Percentiles rank a stretch among this genome's conserved stretches.
phyloP scores from a whole-genome alignment of 2,888 invertebrate genomes.

The Parnassius mnemosyne region DNA sequence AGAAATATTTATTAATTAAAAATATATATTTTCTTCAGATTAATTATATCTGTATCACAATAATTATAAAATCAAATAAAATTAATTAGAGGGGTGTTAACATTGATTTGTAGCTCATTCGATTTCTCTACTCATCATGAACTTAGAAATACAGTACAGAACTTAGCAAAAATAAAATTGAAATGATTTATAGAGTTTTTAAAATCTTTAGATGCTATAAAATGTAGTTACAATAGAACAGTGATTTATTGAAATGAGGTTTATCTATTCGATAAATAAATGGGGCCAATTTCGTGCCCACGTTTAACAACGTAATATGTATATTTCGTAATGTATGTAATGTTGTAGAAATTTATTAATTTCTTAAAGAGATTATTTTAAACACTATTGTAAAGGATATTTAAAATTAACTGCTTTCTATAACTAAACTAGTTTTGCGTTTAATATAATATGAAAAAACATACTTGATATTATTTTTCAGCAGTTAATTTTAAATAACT shows the following conservation, averaged over 20 bases:
- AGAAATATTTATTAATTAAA: constrained; percentile 10
- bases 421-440: neutral
- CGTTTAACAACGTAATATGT: constrained; percentile 8
- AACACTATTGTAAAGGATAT: constrained; percentile 9
- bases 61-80: neutral
- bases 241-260: constrained; percentile 15
- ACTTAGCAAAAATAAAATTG: constrained; percentile 2
- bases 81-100: constrained; percentile 19
- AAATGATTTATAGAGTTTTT: constrained; percentile 22
- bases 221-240: constrained; percentile 24
- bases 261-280: constrained; percentile 23
- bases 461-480: no score
- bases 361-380: constrained; percentile 7
- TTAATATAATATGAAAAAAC: neutral
- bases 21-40: constrained; percentile 16
- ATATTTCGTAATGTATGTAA: constrained; percentile 17
- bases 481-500: constrained; percentile 19
- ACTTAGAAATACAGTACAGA: constrained; percentile 14
- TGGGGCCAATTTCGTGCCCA: constrained; percentile 28
- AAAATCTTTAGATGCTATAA: constrained; percentile 21
- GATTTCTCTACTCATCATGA: constrained; percentile 24
- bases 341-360: constrained; percentile 17
- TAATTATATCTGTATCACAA: constrained; percentile 13
- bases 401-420: constrained; percentile 13
- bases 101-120: constrained; percentile 22